Percentiles rank a stretch among this genome's conserved stretches.
phyloP scores from a whole-genome alignment of 2,888 invertebrate species.

The Steinernema carpocapsae region DNA sequence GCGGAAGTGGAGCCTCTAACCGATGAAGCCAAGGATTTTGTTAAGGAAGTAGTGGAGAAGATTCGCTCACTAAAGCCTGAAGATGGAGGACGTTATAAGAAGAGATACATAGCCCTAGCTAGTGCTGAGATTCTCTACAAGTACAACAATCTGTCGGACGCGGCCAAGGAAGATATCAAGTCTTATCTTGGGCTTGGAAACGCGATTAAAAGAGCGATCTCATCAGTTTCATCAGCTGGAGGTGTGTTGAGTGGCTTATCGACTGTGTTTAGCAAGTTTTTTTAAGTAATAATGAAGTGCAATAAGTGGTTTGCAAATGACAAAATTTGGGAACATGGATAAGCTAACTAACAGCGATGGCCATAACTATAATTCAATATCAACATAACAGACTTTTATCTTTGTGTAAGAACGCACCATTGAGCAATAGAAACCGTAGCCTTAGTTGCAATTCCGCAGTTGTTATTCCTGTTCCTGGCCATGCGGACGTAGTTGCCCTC shows the following conservation, averaged over 20 bases:
- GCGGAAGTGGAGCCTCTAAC: not conserved
- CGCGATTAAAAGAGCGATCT: not conserved
- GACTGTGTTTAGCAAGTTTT: no score
- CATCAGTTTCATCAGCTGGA: no score
- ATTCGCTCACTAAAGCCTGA: not conserved
- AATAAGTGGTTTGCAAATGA: no score
- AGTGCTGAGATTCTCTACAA: conserved; percentile 10
- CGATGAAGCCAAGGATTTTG: conserved; percentile 4
- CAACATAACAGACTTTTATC: no score
- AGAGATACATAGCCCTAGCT: not conserved
- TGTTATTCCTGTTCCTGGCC: no score
- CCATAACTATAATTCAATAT: no score
- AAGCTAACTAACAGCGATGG: no score
- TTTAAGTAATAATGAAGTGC: not conserved
- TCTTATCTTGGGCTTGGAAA: not conserved
- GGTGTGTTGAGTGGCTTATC: no score
- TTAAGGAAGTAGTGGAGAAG: conserved; percentile 10
- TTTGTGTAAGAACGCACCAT: no score
- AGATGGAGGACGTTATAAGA: conserved; percentile 16
- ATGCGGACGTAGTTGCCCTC: not conserved
- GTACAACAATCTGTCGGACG: conserved; percentile 8
- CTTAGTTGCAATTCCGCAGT: no score
- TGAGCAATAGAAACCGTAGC: no score
- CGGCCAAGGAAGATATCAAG: not conserved
- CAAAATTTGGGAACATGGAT: no score